These are phyloP conservation scores for Drosophila watanabei DNA, from an alignment of 1,140 invertebrate species.

Conservation along the genomic window DNA sequence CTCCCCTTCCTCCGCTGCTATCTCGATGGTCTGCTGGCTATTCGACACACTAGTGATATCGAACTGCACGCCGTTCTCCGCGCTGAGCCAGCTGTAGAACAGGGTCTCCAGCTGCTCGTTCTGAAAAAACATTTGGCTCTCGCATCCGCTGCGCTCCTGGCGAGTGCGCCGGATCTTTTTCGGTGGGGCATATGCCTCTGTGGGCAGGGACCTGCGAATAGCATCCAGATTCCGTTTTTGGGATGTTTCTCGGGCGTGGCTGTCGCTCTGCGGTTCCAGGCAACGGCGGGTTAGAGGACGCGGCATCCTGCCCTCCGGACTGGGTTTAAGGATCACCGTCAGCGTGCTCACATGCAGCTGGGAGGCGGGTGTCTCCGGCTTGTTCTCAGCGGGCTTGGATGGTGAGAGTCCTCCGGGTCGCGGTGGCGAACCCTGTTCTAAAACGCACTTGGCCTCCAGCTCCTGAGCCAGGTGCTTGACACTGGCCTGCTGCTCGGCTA, in stretches of 20 bases:
- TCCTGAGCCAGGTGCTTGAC: constrained; percentile 71
- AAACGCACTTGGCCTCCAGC: constrained; percentile 70
- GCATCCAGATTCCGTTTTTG: constrained; percentile 68
- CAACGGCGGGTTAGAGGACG: constrained; percentile 6
- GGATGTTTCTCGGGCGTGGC: constrained; percentile 5
- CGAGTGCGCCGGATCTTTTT: constrained; percentile 79
- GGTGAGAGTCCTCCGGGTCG: neutral
- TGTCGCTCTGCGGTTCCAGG: constrained; percentile 16
- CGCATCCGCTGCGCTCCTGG: constrained; percentile 53
- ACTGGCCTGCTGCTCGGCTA: constrained; percentile 67
- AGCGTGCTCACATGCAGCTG: constrained; percentile 70
- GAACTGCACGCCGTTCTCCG: constrained; percentile 73
- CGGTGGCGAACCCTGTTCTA: constrained; percentile 19
- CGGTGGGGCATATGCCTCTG: constrained; percentile 76
- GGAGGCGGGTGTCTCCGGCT: neutral
- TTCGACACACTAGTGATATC: constrained; percentile 63
- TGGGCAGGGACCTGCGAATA: constrained; percentile 61
- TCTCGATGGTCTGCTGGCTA: constrained; percentile 64
- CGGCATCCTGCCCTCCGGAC: constrained; percentile 46
- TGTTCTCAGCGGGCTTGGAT: neutral
- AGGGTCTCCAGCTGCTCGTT: constrained; percentile 72
- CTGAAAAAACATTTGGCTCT: constrained; percentile 69
- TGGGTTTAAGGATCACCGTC: constrained; percentile 74
- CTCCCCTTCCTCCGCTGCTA: constrained; percentile 34
- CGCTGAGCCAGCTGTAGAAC: constrained; percentile 76